These are phyloP conservation scores for Tachysurus fulvidraco DNA, from an alignment of 2,113 vertebrate species.

Conservation along the genomic window DNA sequence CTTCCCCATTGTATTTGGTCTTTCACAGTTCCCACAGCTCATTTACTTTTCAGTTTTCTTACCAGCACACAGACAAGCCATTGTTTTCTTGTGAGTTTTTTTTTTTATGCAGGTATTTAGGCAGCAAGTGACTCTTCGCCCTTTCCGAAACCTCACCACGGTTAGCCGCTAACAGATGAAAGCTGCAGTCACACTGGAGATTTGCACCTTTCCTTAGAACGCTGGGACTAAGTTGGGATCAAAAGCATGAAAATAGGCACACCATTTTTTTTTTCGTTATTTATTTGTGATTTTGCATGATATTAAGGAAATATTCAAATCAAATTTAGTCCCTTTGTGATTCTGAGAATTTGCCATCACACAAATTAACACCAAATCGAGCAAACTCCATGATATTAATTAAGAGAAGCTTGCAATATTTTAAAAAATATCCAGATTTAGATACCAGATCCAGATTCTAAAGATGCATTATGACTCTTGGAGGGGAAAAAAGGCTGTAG, in stretches of 20 bases:
- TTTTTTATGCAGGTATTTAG: neutral
- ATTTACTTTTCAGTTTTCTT: slow-evolving; percentile 17
- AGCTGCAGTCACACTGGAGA: neutral
- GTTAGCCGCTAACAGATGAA: neutral
- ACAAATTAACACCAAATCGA: too few relatives aligned
- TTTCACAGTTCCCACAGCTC: neutral
- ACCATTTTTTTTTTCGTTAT: neutral
- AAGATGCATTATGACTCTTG: too few relatives aligned
- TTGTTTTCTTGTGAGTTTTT: slow-evolving; percentile 25
- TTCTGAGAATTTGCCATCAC: too few relatives aligned
- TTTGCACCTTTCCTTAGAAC: neutral
- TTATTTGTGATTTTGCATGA: neutral
- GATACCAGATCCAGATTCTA: too few relatives aligned
- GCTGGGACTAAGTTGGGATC: neutral
- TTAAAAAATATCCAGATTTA: too few relatives aligned
- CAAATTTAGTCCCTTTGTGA: too few relatives aligned
- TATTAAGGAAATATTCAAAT: neutral
- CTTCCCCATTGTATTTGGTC: slow-evolving; percentile 54
- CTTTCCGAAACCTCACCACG: neutral
- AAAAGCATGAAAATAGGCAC: neutral
- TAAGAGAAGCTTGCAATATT: too few relatives aligned
- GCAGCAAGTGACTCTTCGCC: neutral
- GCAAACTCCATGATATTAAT: too few relatives aligned
- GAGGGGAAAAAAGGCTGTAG: too few relatives aligned
- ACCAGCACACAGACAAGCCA: slow-evolving; percentile 26